phyloP scores from a whole-genome alignment of 2,797 vertebrate species.

The Saguinus oedipus region DNA sequence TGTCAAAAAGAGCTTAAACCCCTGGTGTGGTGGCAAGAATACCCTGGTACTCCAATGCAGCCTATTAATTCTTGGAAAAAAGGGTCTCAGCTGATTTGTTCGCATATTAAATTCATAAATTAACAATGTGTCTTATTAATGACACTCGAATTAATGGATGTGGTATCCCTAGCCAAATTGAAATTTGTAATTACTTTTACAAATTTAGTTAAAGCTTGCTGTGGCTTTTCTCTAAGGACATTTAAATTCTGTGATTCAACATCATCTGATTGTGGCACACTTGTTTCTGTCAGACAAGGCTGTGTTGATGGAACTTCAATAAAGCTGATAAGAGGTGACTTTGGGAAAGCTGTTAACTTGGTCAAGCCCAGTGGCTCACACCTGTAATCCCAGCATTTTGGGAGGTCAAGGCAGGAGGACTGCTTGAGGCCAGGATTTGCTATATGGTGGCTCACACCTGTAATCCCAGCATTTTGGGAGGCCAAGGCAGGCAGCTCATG shows the following conservation, averaged over 20 bases:
- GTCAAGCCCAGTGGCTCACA: no score
- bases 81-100: conserved; percentile 45
- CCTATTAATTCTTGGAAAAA: conserved; percentile 35
- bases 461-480: no score
- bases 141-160: conserved; percentile 54
- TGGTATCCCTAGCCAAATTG: conserved; percentile 32
- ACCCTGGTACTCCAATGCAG: background rate
- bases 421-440: no score
- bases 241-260: background rate
- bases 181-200: conserved; percentile 63
- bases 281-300: conserved; percentile 5
- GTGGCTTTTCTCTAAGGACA: conserved; percentile 28
- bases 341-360: conserved; percentile 91
- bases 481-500: no score
- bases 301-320: background rate
- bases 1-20: background rate
- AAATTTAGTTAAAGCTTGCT: conserved; percentile 16
- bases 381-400: no score
- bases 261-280: background rate
- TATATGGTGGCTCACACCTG: no score
- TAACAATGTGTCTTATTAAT: conserved; percentile 45
- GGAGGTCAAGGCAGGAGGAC: no score
- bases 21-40: background rate
- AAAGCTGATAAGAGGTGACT: conserved; percentile 52
- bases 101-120: conserved; percentile 52